A percentile compares a stretch with the other conserved stretches of the same genome.
Evolutionary conservation across 2,797 vertebrate genomes (phyloP).

Genomic region (Rhyacichthys aspro): DNA sequence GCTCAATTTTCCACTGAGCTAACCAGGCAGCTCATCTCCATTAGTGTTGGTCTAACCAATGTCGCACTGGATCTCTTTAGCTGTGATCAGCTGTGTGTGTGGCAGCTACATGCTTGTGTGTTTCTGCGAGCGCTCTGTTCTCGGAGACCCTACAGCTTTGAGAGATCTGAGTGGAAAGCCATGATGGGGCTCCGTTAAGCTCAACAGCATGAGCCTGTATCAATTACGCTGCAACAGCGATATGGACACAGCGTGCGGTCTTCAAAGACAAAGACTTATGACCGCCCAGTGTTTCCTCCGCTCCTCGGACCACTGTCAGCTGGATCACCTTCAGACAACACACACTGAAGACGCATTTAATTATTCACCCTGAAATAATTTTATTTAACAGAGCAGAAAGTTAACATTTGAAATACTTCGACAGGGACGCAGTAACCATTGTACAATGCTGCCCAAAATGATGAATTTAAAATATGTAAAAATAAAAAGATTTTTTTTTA

Average conservation of each 20-base stretch:
- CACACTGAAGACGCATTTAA: conserved; percentile 21
- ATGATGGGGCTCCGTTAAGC: conserved; percentile 74
- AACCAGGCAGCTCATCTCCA: conserved; percentile 78
- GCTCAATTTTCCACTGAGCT: conserved; percentile 74
- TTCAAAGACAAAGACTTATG: conserved; percentile 75
- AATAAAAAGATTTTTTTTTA: too few relatives aligned
- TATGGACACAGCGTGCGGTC: conserved; percentile 71
- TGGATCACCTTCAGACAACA: conserved; percentile 70
- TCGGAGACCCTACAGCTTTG: conserved; percentile 72
- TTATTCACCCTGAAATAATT: too few relatives aligned
- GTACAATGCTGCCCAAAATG: too few relatives aligned
- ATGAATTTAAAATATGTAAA: too few relatives aligned
- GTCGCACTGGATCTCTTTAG: conserved; percentile 67
- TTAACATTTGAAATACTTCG: too few relatives aligned
- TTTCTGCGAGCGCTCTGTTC: conserved; percentile 66
- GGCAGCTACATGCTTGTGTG: conserved; percentile 47
- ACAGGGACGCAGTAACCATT: too few relatives aligned
- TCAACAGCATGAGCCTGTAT: conserved; percentile 78
- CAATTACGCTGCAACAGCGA: conserved; percentile 77
- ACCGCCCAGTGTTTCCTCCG: conserved; percentile 59
- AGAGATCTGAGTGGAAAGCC: conserved; percentile 74
- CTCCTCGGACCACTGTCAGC: conserved; percentile 65
- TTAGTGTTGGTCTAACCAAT: conserved; percentile 75
- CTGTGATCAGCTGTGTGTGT: conserved; percentile 63
- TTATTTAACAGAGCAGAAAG: too few relatives aligned